Base-by-base conservation (phyloP, 2,113 vertebrate genomes). In the Ictalurus furcatus region DNA sequence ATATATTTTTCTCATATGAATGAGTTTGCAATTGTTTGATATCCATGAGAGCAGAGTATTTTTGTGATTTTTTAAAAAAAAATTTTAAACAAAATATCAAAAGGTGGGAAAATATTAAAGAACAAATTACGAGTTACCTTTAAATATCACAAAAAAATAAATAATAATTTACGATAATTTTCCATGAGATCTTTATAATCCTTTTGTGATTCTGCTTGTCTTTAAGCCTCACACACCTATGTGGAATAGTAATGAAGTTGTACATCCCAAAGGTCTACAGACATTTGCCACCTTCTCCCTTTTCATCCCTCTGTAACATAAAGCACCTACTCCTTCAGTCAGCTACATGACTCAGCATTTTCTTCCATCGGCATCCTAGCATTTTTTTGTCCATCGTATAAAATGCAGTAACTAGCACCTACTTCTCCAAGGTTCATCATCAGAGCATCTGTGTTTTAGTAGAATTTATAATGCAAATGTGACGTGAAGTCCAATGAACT, bases 261-360 rank as follows among this genome's bases (percentile, higher is more conserved):
- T 58, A 59, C 76, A 86, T 88, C 69, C 19, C 44, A 21, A 59
- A 71, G 76, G 73, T 86, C 71, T 79, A 78, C 74, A 85, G 40
- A 79, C 84, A 52, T 85, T 85, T 74, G 52, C 78, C 69, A 21
- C 85, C 56, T 74, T 56, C 28, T 44, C 34, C 59, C 54, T 67
- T 84, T 87, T 88, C 54, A 89, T 88, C 74, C 48, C 84, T 80
- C 74, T 69, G 87, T 56, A 67, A 65, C 86, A 87, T 63, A 54
- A 88, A 56, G 48, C 80, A 73, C 58, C 84, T 79, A 83, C 84
- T 67, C 74, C 65, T 44, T 80, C 69, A 73, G 52, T 74, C 86
- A 91, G 88, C 74, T 61, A 54, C 84, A 88, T 82, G 90, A 88
- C 80, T 91, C 87, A 83, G 90, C 91, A 84, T 90, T 91, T 89